Base-by-base conservation (phyloP, 2,113 vertebrate genomes). In the Oxyura jamaicensis region DNA sequence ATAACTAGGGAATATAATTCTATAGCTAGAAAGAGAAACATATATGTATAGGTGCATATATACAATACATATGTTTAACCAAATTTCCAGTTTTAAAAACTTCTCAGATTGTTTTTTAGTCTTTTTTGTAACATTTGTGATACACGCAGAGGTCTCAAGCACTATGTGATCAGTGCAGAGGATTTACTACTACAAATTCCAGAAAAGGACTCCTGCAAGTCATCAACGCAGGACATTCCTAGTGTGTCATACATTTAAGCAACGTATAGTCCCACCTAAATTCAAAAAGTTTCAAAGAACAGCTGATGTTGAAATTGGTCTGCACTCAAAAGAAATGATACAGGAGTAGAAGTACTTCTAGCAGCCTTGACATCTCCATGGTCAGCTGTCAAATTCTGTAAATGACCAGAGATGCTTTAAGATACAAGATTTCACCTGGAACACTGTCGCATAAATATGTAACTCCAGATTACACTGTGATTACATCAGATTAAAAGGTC, bases 51-150 rank as follows among this genome's bases (percentile, higher is more conserved):
- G 58, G 36, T 48, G 13, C 5, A 6, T 48, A 39, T 5, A 31
- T 2, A 11, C 13, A 48, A 48, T 7, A 35, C 18, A 39, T 11
- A 33, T 5, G 39, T 6, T 42, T 1, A 59, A 21, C 0, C 31
- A 33, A 21, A 44, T 68, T 60, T 56, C 6, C 4, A 23, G 6
- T 60, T 86, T 72, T 52, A 19, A 50, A 81, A 83, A 17, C 8
- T 26, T 39, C 31, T 58, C 39, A 65, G 69, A 53, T 39, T 21
- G 2, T 26, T 88, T 35, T 2, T 55, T 66, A 19, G 9, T 1
- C 1, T 42, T 88, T 17, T 85, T 63, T 63, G 3, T n/a, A 63
- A 36, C 16, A 41, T 10, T 13, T 35, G 8, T 46, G 15, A n/a
- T 26, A 63, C 31, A 35, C 11, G 42, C 1, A 25, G 10, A 15